A percentile compares a stretch with the other conserved stretches of the same genome.
These are phyloP conservation scores for Calyptomena viridis DNA, from an alignment of 2,113 vertebrate genomes.

Conservation along the genomic window DNA sequence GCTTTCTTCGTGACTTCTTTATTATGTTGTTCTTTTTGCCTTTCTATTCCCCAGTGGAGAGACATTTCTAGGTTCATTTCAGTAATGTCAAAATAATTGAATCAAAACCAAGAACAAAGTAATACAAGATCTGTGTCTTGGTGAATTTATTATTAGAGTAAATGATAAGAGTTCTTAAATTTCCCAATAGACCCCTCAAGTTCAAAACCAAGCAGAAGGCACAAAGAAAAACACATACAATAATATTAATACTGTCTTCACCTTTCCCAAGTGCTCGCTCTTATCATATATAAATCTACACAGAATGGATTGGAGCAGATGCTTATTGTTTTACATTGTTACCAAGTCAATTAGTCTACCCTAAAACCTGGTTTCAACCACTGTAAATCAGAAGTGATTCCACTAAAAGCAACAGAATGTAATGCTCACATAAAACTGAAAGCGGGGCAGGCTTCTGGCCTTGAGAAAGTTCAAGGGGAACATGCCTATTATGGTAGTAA, in stretches of 20 bases:
- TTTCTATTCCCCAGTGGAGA: constrained; percentile 44
- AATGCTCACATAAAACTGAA: background rate
- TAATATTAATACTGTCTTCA: constrained; percentile 20
- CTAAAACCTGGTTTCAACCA: background rate
- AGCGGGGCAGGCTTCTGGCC: background rate
- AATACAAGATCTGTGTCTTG: constrained; percentile 20
- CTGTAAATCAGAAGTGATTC: constrained; percentile 1
- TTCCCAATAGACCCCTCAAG: constrained; percentile 40
- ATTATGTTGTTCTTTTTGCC: constrained; percentile 42
- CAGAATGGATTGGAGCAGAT: background rate
- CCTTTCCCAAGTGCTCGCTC: background rate
- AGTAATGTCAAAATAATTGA: constrained; percentile 72
- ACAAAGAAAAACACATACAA: background rate
- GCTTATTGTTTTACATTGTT: constrained; percentile 5
- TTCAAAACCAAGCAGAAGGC: constrained; percentile 2
- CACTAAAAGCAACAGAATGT: background rate
- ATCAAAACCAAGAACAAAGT: constrained; percentile 55
- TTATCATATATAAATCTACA: constrained; percentile 9
- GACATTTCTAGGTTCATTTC: constrained; percentile 67
- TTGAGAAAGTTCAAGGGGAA: background rate
- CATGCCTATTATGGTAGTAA: background rate
- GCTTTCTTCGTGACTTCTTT: constrained; percentile 28
- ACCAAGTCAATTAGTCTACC: constrained; percentile 8
- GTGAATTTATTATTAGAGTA: constrained; percentile 58
- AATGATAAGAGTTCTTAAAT: constrained; percentile 61